These are phyloP conservation scores for Acrobasis suavella DNA, from an alignment of 2,888 invertebrate species.

Conservation along the genomic window DNA sequence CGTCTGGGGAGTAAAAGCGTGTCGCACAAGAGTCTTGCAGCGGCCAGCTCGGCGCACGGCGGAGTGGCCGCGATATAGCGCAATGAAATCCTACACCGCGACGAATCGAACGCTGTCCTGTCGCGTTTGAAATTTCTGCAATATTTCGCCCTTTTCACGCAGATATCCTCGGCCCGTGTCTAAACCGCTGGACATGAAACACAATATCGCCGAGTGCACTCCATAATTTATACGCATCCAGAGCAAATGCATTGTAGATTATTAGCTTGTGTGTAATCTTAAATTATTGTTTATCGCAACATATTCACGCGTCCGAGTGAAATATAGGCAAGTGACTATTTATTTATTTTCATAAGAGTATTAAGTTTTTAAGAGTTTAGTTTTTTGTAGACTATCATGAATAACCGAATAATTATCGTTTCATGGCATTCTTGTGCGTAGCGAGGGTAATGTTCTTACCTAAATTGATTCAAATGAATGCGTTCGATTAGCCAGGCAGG, in stretches of 20 bases:
- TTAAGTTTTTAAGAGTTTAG: too few relatives aligned
- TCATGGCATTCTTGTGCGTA: slow-evolving; percentile 47
- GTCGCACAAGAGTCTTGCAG: slow-evolving; percentile 64
- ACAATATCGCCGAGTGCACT: slow-evolving; percentile 75
- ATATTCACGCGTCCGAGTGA: slow-evolving; percentile 14
- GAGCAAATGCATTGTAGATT: slow-evolving; percentile 53
- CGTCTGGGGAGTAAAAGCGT: slow-evolving; percentile 55
- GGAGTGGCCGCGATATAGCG: slow-evolving; percentile 62
- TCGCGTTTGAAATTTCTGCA: slow-evolving; percentile 80
- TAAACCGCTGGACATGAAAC: slow-evolving; percentile 79
- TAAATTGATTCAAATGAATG: slow-evolving; percentile 70
- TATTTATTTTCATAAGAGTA: not conserved
- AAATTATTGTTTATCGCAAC: slow-evolving; percentile 44
- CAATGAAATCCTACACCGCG: slow-evolving; percentile 81
- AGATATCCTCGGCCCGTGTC: slow-evolving; percentile 77
- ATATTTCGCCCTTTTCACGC: slow-evolving; percentile 82
- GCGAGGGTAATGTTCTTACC: slow-evolving; percentile 51
- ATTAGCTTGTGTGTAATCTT: slow-evolving; percentile 61
- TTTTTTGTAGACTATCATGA: not conserved
- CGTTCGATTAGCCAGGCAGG: slow-evolving; percentile 50
- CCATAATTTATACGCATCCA: slow-evolving; percentile 75
- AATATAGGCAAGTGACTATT: slow-evolving; percentile 15
- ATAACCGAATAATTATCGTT: slow-evolving; percentile 36
- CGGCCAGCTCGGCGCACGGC: slow-evolving; percentile 35
- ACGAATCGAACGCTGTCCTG: slow-evolving; percentile 81